phyloP scores from a whole-genome alignment of 2,797 vertebrate genomes.

The Crocidura indochinensis region DNA sequence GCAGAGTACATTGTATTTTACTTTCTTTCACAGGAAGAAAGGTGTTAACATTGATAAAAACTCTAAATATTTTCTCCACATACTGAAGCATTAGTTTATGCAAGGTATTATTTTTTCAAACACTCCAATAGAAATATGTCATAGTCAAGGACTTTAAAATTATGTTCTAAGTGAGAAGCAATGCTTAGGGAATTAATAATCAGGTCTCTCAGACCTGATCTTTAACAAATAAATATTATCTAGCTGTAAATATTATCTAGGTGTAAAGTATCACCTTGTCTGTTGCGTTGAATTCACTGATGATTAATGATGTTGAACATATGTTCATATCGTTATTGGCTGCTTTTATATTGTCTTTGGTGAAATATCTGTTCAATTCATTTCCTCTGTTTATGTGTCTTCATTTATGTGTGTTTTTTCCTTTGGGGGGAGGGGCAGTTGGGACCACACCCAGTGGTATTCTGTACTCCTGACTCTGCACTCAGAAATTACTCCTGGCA shows the following conservation, averaged over 20 bases:
- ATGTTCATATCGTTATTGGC: neutral
- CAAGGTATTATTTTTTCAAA: constrained; percentile 34
- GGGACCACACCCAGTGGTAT: too few species aligned
- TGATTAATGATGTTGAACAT: neutral
- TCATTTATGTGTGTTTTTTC: too few species aligned
- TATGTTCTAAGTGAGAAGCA: constrained; percentile 10
- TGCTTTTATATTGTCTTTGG: neutral
- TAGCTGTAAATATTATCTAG: neutral
- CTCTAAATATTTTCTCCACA: neutral
- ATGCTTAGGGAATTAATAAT: neutral
- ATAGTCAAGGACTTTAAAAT: constrained; percentile 1
- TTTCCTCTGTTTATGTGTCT: too few species aligned
- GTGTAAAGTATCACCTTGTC: neutral
- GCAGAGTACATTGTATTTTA: too few species aligned
- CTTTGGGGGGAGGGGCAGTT: too few species aligned
- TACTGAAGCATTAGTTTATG: constrained; percentile 7
- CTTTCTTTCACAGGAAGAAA: too few species aligned
- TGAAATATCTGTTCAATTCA: neutral
- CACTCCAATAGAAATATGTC: neutral
- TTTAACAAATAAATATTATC: neutral
- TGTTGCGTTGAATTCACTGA: constrained; percentile 5
- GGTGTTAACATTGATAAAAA: too few species aligned
- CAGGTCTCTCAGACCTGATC: neutral
- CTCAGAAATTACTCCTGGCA: neutral
- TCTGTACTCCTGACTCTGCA: too few species aligned